Percentiles rank a stretch among this genome's conserved stretches.
These are phyloP conservation scores for Platygyra sinensis DNA, from an alignment of 64 coral and sea anemone species.

Conservation along the genomic window DNA sequence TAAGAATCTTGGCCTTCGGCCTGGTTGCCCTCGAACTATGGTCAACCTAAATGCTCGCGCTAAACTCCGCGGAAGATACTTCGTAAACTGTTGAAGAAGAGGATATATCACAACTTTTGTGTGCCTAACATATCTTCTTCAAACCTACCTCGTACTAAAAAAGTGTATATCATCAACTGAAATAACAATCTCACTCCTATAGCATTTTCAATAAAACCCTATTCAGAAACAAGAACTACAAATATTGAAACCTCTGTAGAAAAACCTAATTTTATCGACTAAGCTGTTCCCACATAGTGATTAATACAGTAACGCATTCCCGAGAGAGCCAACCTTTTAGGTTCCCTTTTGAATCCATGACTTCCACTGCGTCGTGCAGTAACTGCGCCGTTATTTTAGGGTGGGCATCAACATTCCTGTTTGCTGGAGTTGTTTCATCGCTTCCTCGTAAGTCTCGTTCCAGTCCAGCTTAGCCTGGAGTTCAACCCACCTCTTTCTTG, in stretches of 20 bases:
- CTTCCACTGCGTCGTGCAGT: constrained; percentile 5
- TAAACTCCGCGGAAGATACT: too few relatives aligned
- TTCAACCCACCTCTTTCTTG: constrained; percentile 18
- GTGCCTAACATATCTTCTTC: too few relatives aligned
- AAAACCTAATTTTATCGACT: not conserved
- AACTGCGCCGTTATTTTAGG: constrained; percentile 19
- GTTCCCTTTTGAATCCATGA: constrained; percentile 21
- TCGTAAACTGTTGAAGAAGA: too few relatives aligned
- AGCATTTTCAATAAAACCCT: too few relatives aligned
- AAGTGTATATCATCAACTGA: too few relatives aligned
- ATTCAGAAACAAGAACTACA: not conserved
- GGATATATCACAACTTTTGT: too few relatives aligned
- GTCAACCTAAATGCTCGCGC: too few relatives aligned
- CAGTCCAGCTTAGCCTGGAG: constrained; percentile 21
- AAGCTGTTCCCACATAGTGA: constrained; percentile 31
- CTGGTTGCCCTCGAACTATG: too few relatives aligned
- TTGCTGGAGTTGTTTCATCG: constrained; percentile 37
- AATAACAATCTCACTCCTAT: too few relatives aligned
- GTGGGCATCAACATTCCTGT: constrained; percentile 11
- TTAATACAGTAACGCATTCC: constrained; percentile 27
- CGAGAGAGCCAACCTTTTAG: constrained; percentile 40
- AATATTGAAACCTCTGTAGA: too few relatives aligned
- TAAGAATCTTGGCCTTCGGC: too few relatives aligned
- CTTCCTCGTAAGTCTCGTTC: constrained; percentile 36
- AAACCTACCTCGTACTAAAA: too few relatives aligned